Evolutionary conservation across 2,888 invertebrate genomes (phyloP).

Genomic region (Lamellibrachia satsuma): DNA sequence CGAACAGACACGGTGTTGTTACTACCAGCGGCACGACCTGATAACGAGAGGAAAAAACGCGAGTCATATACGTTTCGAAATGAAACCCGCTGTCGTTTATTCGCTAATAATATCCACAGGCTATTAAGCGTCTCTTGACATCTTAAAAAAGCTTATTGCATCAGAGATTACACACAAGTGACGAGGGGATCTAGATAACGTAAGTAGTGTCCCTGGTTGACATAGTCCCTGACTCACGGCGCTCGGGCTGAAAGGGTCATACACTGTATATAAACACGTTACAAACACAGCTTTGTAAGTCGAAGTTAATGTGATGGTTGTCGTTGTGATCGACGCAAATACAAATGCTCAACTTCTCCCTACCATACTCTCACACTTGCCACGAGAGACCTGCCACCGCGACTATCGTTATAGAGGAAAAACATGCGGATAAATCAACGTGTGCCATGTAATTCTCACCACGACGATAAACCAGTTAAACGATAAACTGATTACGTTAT

Average conservation of each 20-base stretch:
- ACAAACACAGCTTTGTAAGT: background rate
- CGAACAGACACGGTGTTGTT: background rate
- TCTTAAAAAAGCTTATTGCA: background rate
- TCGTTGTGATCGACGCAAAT: background rate
- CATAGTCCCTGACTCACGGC: background rate
- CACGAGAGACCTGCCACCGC: background rate
- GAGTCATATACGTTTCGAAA: background rate
- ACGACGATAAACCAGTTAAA: background rate
- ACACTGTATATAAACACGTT: background rate
- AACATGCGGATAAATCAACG: background rate
- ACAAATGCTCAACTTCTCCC: too few species aligned
- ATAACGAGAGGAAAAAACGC: background rate
- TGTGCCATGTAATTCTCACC: background rate
- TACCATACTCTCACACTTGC: background rate
- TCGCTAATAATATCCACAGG: background rate
- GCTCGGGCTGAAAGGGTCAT: background rate
- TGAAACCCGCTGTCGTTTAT: background rate
- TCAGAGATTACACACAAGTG: background rate
- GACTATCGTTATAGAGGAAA: background rate
- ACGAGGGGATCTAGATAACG: background rate
- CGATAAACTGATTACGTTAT: background rate
- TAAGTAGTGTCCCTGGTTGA: conserved; percentile 2
- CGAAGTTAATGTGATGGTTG: background rate
- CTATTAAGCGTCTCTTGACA: background rate
- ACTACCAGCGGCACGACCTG: background rate